Base-by-base conservation (phyloP, 2,113 vertebrate species). In the Notarius lentiginosus region DNA sequence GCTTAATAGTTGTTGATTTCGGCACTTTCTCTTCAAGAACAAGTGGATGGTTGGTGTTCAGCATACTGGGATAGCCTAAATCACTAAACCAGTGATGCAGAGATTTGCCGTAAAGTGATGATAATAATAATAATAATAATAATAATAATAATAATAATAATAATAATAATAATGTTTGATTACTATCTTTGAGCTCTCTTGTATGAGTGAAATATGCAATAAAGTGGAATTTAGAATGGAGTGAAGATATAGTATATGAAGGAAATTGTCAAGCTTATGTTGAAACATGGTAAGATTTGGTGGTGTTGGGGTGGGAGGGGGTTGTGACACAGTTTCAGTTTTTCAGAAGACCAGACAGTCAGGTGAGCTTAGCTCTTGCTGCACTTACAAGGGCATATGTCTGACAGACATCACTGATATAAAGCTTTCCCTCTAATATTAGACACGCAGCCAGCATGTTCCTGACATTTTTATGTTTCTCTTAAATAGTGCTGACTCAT, bases 401-500 rank as follows among this genome's bases (percentile, higher is more conserved):
- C 77, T 87, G 41, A 83, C 55, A 66, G 73, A 82, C 85, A 27
- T 84, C 68, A 82, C 55, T 82, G 82, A 88, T 88, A 56, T 89
- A 82, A 58, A 53, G 47, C 72, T 47, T 55, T 27, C 72, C 24
- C 34, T 63, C 70, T 81, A 75, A 88, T 86, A 84, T 84, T 61
- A 81, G 81, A 84, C 66, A 53, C 27, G 30, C 30, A 34, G 34
- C 66, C 51, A 53, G 81, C 79, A 84, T 76, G 83, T 56, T 83
- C n/a, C 87, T 84, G 84, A 88, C 84, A 17, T 85, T 82, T 86
- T 86, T 77, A 86, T 58, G 79, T 81, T 77, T 55, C 65, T 90
- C 65, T 90, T 72, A 80, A 87, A 90, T 91, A 89, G 80, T 88
- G 91, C 91, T 92, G 91, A 92, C 90, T 91, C 91, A 91, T 75